Percentiles rank a stretch among this genome's conserved stretches.
Evolutionary conservation across 2,888 invertebrate genomes (phyloP).

Genomic region (Heliconius aoede): DNA sequence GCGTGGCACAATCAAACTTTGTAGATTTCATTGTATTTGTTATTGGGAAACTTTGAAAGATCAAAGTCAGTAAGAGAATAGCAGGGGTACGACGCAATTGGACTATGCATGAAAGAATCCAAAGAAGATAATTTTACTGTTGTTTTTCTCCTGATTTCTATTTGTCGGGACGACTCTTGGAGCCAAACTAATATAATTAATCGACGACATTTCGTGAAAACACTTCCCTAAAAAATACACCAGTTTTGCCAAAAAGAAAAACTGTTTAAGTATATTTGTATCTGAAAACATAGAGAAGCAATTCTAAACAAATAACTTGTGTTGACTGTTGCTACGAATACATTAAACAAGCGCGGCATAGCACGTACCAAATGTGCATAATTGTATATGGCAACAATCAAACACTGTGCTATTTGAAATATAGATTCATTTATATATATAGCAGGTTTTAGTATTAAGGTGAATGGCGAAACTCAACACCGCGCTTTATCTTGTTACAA

Average conservation of each 20-base stretch:
- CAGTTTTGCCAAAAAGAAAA: background rate
- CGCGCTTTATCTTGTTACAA: too few relatives aligned
- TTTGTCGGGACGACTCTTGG: background rate
- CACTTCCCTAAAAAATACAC: conserved; percentile 11
- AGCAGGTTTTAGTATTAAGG: conserved; percentile 51
- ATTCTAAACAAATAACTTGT: conserved; percentile 27
- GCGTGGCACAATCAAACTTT: conserved; percentile 43
- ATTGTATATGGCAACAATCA: too few relatives aligned
- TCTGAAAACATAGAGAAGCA: conserved; percentile 1
- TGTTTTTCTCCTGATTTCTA: conserved; percentile 28
- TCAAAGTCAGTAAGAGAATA: conserved; percentile 31
- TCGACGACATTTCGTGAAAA: conserved; percentile 16
- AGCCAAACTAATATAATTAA: conserved; percentile 18
- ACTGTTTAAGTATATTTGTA: background rate
- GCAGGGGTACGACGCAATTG: conserved; percentile 33
- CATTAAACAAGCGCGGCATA: conserved; percentile 43
- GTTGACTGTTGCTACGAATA: conserved; percentile 41
- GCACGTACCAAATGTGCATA: conserved; percentile 30
- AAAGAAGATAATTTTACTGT: conserved; percentile 34
- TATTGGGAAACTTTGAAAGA: conserved; percentile 39
- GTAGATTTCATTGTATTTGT: conserved; percentile 42
- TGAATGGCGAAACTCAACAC: too few relatives aligned
- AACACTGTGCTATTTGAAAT: too few relatives aligned
- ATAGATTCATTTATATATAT: too few relatives aligned
- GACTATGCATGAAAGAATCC: conserved; percentile 18